Percentiles rank a stretch among this genome's conserved stretches.
Conservation (phyloP, 1,140 invertebrate species). For the Parapsyche elsis region DNA sequence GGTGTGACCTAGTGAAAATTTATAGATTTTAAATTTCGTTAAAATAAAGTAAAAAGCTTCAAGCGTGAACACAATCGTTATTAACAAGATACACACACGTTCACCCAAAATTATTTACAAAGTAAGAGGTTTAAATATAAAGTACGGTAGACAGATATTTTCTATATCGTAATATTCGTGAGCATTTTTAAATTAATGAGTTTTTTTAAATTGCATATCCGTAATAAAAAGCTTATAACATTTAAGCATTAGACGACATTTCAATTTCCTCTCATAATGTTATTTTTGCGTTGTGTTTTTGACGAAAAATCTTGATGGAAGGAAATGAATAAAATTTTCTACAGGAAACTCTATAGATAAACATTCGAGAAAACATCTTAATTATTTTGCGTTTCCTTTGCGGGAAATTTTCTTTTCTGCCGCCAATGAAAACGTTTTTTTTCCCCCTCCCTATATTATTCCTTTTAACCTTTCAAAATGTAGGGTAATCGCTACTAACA, state of each 20-base stretch:
- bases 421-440: not conserved
- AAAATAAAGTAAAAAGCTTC: too few species aligned
- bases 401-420: not conserved
- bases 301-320: not conserved
- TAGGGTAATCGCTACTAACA: constrained; percentile 13
- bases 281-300: not conserved
- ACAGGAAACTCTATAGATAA: not conserved
- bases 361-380: constrained; percentile 1
- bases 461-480: not conserved
- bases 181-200: too few species aligned
- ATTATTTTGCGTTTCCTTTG: constrained; percentile 4
- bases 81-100: too few species aligned
- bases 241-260: not conserved
- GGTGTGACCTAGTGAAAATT: too few species aligned
- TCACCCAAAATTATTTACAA: too few species aligned
- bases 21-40: too few species aligned
- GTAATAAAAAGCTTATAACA: not conserved
- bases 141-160: too few species aligned
- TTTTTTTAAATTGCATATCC: too few species aligned
- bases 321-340: not conserved
- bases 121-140: too few species aligned
- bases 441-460: not conserved
- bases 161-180: too few species aligned
- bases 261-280: not conserved
- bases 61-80: too few species aligned